phyloP scores from a whole-genome alignment of 2,888 invertebrate species.

The Oscheius onirici region DNA sequence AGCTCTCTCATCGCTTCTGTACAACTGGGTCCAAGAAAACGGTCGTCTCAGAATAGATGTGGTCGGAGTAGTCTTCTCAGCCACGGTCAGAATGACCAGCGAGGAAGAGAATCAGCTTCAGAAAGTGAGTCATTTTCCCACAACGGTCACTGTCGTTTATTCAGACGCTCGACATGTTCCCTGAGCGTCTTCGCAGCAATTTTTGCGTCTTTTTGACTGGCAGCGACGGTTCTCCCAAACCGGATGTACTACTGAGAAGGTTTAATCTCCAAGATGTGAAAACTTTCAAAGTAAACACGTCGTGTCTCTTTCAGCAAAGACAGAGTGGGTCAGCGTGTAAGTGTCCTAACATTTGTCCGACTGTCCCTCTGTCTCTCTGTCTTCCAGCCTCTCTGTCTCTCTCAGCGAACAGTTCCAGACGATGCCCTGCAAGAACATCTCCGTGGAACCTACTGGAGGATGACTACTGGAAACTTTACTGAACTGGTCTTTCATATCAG shows the following conservation, averaged over 20 bases:
- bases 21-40: slow-evolving; percentile 51
- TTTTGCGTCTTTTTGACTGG: slow-evolving; percentile 46
- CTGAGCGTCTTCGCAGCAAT: slow-evolving; percentile 40
- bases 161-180: slow-evolving; percentile 37
- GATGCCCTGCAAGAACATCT: slow-evolving; percentile 50
- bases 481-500: slow-evolving; percentile 42
- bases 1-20: slow-evolving; percentile 40
- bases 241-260: slow-evolving; percentile 7
- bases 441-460: slow-evolving; percentile 48
- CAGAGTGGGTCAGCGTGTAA: slow-evolving; percentile 32
- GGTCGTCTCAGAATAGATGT: slow-evolving; percentile 50
- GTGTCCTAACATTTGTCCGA: no score
- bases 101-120: slow-evolving; percentile 56
- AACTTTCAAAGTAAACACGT: slow-evolving; percentile 45
- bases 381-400: no score
- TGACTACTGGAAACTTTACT: slow-evolving; percentile 48
- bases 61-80: slow-evolving; percentile 55
- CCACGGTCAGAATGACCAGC: slow-evolving; percentile 46
- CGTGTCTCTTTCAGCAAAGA: slow-evolving; percentile 44
- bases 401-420: slow-evolving; percentile 37
- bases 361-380: neutral
- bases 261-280: slow-evolving; percentile 42
- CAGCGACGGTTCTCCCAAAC: slow-evolving; percentile 42
- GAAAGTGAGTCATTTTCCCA: slow-evolving; percentile 35
- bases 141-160: neutral